These are phyloP conservation scores for Henricia sp. DNA, from an alignment of 53 echinoderm and acorn worm genomes.

Conservation along the genomic window DNA sequence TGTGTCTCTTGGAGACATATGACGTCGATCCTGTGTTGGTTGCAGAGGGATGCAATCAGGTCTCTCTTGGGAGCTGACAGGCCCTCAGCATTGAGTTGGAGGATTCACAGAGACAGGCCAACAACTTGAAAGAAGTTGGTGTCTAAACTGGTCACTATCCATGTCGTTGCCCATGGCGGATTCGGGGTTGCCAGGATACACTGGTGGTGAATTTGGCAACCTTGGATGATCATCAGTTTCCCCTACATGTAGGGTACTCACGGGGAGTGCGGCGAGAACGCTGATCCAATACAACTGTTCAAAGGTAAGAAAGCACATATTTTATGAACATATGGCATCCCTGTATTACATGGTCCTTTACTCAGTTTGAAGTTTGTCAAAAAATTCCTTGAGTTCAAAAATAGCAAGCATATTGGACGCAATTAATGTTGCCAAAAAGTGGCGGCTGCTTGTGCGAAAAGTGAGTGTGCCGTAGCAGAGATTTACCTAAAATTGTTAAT, in stretches of 20 bases:
- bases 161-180: not conserved
- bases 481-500: too few species aligned
- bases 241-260: not conserved
- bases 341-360: too few species aligned
- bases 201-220: not conserved
- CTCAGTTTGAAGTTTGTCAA: too few species aligned
- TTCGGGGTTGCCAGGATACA: not conserved
- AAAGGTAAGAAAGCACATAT: too few species aligned
- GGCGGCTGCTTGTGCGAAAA: too few species aligned
- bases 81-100: constrained; percentile 6
- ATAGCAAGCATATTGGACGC: too few species aligned
- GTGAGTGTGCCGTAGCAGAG: too few species aligned
- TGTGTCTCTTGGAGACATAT: constrained; percentile 10
- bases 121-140: constrained; percentile 7
- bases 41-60: not conserved
- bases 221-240: constrained; percentile 14
- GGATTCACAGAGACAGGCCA: not conserved
- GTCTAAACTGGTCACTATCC: not conserved
- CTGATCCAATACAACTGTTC: constrained; percentile 10
- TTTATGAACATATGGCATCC: too few species aligned
- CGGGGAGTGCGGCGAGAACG: constrained; percentile 6
- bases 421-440: too few species aligned
- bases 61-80: not conserved
- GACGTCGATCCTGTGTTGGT: not conserved
- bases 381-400: too few species aligned